Evolutionary conservation across 2,888 invertebrate genomes (phyloP), one percentile per base, ranked within the genome.

Genomic region (Amblyteles armatorius): DNA sequence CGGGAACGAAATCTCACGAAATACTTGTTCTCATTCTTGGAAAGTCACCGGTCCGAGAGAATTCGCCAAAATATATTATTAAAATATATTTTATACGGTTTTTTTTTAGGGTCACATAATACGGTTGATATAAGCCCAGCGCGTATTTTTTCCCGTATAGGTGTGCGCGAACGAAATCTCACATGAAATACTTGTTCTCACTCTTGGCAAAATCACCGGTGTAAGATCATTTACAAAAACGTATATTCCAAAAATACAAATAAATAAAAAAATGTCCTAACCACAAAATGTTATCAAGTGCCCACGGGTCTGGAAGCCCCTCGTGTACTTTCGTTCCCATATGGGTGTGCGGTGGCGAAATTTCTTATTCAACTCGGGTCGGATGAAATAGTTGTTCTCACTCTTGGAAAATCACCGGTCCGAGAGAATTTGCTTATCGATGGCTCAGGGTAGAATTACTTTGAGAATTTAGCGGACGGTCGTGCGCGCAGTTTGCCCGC

Each of bases 391-490:
- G n/a, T 22, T 22, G 57, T 26, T 57, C 57, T 57, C 57, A 57
- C 29, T 78, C 22, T 29, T 72, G 48, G 55, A 79, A 48, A n/a
- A 65, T 73, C 68, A 40, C 69, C 40, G 19, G 13, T 68, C 26
- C 33, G 50, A 69, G 63, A 79, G 63, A 83, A 83, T 83, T 74
- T 83, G 73, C 83, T 83, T 79, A 83, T 83, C 83, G 79, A 83
- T 74, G 83, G 44, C 60, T 55, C 40, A 73, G 69, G 52, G 44
- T 48, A 65, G 33, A 65, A 65, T 80, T 57, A 73, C 63, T 73
- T 79, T 60, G 36, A n/a, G 67, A 77, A 77, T 48, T 67, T 44
- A 29, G 36, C 50, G 77, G 16, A 63, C 63, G 63, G 63, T 63
- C 63, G 63, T 60, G 60, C 60, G 40, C 40, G 40, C 40, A 60